phyloP scores from a whole-genome alignment of 2,113 vertebrate genomes.

The Tachysurus fulvidraco region DNA sequence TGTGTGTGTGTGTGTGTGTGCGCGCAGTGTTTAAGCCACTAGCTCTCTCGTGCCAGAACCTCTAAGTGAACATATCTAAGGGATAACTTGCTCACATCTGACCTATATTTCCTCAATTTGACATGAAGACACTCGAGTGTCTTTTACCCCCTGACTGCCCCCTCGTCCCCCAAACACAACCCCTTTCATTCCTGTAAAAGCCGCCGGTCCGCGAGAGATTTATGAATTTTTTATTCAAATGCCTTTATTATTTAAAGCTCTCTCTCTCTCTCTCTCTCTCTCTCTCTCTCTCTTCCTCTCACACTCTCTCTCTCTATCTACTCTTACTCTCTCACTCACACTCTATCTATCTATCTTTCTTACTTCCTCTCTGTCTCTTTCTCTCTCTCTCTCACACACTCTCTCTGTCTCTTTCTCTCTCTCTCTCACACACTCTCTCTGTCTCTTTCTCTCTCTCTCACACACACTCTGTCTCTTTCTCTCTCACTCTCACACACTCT shows the following conservation, averaged over 20 bases:
- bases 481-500: no score
- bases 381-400: not conserved
- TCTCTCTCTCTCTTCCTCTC: no score
- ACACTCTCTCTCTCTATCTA: no score
- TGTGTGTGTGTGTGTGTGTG: conserved; percentile 10
- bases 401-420: no score
- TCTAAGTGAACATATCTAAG: not conserved
- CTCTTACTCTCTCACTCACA: no score
- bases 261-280: not conserved
- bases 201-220: not conserved
- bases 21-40: not conserved
- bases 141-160: not conserved
- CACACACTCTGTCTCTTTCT: no score
- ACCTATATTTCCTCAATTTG: conserved; percentile 66
- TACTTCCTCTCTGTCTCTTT: no score
- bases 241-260: conserved; percentile 25
- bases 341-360: no score
- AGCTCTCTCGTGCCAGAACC: not conserved
- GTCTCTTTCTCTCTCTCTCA: no score
- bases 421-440: no score
- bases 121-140: not conserved
- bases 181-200: not conserved
- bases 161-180: no score
- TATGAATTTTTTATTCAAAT: conserved; percentile 72
- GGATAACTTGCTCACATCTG: conserved; percentile 42